These are phyloP conservation scores for Heliconius charithonia DNA, from an alignment of 2,888 invertebrate species.

Conservation along the genomic window DNA sequence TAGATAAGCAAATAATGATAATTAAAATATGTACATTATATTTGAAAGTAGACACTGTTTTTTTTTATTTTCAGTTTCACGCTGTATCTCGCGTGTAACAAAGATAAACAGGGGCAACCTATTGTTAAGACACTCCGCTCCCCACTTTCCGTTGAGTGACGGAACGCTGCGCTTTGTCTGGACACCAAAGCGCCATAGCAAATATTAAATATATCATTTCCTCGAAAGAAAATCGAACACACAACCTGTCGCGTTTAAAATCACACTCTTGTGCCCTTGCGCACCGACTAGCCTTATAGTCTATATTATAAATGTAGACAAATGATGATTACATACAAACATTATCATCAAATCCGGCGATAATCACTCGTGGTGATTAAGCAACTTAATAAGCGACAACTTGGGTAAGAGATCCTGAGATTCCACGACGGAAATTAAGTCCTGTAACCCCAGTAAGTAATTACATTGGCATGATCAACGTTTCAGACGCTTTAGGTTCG, in stretches of 20 bases:
- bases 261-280: no score
- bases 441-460: conserved; percentile 57
- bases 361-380: conserved; percentile 47
- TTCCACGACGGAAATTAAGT: conserved; percentile 55
- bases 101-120: no score
- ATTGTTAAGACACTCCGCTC: no score
- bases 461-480: conserved; percentile 59
- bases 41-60: not conserved
- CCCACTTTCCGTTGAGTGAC: no score
- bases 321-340: conserved; percentile 4
- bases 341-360: conserved; percentile 33
- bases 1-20: conserved; percentile 2
- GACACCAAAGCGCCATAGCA: no score
- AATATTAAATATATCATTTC: no score
- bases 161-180: no score
- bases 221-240: no score
- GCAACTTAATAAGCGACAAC: conserved; percentile 50
- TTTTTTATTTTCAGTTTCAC: no score
- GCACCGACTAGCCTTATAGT: no score
- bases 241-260: no score
- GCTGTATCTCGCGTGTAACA: no score
- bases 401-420: conserved; percentile 51
- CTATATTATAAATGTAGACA: not conserved
- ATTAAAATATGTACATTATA: not conserved
- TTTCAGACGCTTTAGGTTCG: conserved; percentile 50